phyloP scores from a whole-genome alignment of 2,113 vertebrate species.

The Dipodomys merriami region DNA sequence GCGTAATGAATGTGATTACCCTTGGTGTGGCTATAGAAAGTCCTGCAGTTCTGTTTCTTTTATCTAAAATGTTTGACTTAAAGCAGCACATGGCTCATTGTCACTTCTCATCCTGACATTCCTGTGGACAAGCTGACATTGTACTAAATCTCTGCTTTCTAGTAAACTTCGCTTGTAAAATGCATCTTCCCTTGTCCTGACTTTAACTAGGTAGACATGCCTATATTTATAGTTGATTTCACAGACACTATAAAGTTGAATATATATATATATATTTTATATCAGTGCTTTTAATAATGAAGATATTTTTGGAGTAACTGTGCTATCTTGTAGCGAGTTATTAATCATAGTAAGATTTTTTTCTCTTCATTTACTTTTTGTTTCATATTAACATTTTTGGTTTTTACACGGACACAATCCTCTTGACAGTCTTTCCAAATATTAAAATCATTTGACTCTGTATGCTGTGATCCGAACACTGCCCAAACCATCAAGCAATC shows the following conservation, averaged over 20 bases:
- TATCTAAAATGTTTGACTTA: conserved; percentile 48
- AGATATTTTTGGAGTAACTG: conserved; percentile 87
- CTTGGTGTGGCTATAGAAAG: conserved; percentile 74
- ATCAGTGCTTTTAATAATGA: conserved; percentile 72
- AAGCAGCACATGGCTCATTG: conserved; percentile 60
- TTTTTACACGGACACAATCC: conserved; percentile 87
- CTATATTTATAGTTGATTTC: conserved; percentile 70
- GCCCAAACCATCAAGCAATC: conserved; percentile 86
- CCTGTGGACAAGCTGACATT: conserved; percentile 60
- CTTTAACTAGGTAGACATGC: conserved; percentile 56
- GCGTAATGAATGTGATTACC: conserved; percentile 62
- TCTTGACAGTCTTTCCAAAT: conserved; percentile 88
- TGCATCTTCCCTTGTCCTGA: conserved; percentile 71
- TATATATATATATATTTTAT: conserved; percentile 12
- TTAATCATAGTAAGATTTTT: conserved; percentile 91
- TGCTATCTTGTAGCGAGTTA: conserved; percentile 89
- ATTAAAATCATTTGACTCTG: conserved; percentile 86
- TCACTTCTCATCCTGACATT: conserved; percentile 64
- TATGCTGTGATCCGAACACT: conserved; percentile 86
- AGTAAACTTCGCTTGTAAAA: conserved; percentile 67
- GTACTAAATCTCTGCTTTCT: conserved; percentile 69
- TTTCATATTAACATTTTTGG: conserved; percentile 88
- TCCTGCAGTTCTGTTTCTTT: conserved; percentile 65
- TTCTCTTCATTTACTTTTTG: conserved; percentile 89
- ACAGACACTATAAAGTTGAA: conserved; percentile 62